Base-by-base conservation (phyloP, 2,888 invertebrate species). In the Folsomia manolachei region DNA sequence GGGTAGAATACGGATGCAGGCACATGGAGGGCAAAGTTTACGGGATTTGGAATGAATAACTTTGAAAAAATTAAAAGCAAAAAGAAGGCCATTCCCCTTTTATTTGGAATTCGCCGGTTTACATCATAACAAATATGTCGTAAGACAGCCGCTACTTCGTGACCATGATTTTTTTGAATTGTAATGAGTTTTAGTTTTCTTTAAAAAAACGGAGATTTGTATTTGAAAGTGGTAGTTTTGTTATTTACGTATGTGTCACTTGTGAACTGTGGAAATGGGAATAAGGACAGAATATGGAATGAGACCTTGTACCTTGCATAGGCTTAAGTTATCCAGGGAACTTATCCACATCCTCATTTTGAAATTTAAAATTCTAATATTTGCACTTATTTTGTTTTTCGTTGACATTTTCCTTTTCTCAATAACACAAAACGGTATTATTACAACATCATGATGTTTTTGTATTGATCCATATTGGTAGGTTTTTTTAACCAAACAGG, bases 1-100 rank as follows among this genome's bases (percentile, higher is more conserved):
- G n/a, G n/a, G n/a, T n/a, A n/a, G n/a, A n/a, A n/a, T n/a, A n/a
- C n/a, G n/a, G n/a, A n/a, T n/a, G n/a, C n/a, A n/a, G n/a, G n/a
- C n/a, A n/a, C n/a, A n/a, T n/a, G n/a, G n/a, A n/a, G n/a, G n/a
- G n/a, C n/a, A n/a, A n/a, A n/a, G n/a, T n/a, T n/a, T n/a, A n/a
- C n/a, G 7, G 56, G 21, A 56, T 19, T n/a, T 39, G 39, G 14
- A 39, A 39, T 39, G 39, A 9, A 39, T 9, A 39, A 39, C 39
- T 39, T 7, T 19, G 56, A 19, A 56, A 21, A n/a, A 18, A 56
- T 19, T n/a, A 56, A 19, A 19, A n/a, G n/a, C 7, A 56, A 21
- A 19, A 18, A n/a, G 56, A 56, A 56, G 56, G 56, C 56, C 56
- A 56, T 56, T 56, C 56, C 56, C 7, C 56, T 56, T n/a, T 56